phyloP scores from a whole-genome alignment of 2,797 vertebrate species.

The Poeciliopsis turneri region DNA sequence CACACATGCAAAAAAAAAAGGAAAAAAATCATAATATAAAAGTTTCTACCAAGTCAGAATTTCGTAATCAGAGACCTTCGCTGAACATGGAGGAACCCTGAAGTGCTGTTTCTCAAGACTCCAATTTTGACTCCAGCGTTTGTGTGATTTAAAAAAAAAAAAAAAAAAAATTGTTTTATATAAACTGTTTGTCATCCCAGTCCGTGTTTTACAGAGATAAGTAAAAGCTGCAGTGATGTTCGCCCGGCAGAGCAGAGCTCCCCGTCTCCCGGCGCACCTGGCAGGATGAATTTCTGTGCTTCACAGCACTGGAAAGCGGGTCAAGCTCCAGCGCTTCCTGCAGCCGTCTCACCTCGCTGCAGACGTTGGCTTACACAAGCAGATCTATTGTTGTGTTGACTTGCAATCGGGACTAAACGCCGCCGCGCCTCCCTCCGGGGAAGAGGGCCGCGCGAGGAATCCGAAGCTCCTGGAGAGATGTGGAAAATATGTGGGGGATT shows the following conservation, averaged over 20 bases:
- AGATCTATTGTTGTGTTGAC: slow-evolving; percentile 48
- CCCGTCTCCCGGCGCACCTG: slow-evolving; percentile 43
- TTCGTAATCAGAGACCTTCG: neutral
- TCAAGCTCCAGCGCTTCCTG: slow-evolving; percentile 48
- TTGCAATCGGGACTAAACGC: slow-evolving; percentile 26
- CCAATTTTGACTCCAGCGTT: neutral
- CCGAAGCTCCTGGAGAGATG: slow-evolving; percentile 29
- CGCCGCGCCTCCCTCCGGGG: slow-evolving; percentile 9
- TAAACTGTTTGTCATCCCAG: neutral
- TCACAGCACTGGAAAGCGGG: slow-evolving; percentile 64
- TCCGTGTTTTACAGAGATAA: neutral
- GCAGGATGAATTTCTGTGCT: slow-evolving; percentile 44
- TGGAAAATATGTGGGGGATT: slow-evolving; percentile 8
- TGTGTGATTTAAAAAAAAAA: neutral
- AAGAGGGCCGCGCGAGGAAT: slow-evolving; percentile 32
- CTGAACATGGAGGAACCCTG: neutral
- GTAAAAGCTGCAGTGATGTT: slow-evolving; percentile 1
- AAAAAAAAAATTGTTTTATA: no score
- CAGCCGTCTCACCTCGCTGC: slow-evolving; percentile 38
- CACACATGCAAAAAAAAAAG: neutral
- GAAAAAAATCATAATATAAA: neutral
- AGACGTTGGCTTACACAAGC: slow-evolving; percentile 52
- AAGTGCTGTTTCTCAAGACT: neutral
- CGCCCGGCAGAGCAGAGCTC: slow-evolving; percentile 30
- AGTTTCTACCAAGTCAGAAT: neutral